Conservation (phyloP, 2,888 invertebrate genomes). For the Endomychus coccineus region DNA sequence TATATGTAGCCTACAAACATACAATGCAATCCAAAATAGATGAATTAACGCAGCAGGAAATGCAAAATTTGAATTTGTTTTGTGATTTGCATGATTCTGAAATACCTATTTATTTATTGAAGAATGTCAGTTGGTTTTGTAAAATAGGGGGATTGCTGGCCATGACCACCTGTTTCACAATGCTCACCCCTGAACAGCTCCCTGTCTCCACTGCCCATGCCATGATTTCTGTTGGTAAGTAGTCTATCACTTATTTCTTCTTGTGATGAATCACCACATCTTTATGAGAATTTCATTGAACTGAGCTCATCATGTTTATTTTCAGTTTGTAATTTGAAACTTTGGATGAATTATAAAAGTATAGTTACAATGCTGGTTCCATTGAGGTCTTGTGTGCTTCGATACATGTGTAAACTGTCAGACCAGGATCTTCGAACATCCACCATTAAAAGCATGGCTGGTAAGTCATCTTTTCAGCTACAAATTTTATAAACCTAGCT, state of each 20-base stretch:
- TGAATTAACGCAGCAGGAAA: constrained; percentile 78
- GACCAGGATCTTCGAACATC: constrained; percentile 86
- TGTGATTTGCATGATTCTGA: constrained; percentile 93
- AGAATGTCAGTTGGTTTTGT: constrained; percentile 91
- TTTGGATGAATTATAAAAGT: constrained; percentile 89
- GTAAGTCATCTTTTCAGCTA: constrained; percentile 48
- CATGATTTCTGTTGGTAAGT: constrained; percentile 67
- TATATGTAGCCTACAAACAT: constrained; percentile 82
- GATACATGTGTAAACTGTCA: constrained; percentile 88
- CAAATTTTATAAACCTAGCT: too few relatives aligned
- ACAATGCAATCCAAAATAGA: constrained; percentile 73
- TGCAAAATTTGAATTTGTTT: constrained; percentile 67
- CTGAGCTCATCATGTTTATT: constrained; percentile 17
- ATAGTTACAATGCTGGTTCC: constrained; percentile 85
- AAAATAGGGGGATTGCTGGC: constrained; percentile 83
- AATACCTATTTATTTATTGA: constrained; percentile 80
- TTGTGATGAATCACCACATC: neutral
- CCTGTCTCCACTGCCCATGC: constrained; percentile 87
- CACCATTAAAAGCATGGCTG: constrained; percentile 88
- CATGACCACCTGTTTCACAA: constrained; percentile 80
- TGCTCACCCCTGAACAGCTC: constrained; percentile 62
- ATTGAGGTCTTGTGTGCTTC: constrained; percentile 74
- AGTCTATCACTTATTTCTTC: neutral
- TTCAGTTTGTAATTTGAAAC: constrained; percentile 78
- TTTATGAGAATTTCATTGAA: too few relatives aligned